Base-by-base conservation (phyloP, 2,888 invertebrate genomes). In the Craniophora ligustri region DNA sequence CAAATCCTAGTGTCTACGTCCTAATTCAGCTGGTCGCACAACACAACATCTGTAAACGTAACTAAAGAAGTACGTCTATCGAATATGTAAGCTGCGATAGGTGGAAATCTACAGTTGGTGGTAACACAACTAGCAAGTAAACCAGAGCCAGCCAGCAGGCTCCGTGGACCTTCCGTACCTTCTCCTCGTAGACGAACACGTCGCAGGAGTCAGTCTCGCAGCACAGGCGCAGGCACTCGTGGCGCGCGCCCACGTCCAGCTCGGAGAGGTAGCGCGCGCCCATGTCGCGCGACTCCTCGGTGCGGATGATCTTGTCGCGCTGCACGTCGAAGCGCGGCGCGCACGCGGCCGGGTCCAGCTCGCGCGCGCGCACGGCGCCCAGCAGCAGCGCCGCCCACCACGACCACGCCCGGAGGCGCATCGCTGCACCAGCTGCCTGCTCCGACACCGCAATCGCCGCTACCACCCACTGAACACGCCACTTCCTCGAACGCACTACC, bases 111-210 rank as follows among this genome's bases (percentile, higher is more conserved):
- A n/a, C n/a, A n/a, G n/a, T n/a, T n/a, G n/a, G n/a, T n/a, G n/a
- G n/a, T n/a, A n/a, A n/a, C n/a, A n/a, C n/a, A n/a, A n/a, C n/a
- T n/a, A n/a, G n/a, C n/a, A n/a, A n/a, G n/a, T n/a, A n/a, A n/a
- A n/a, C n/a, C n/a, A n/a, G n/a, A n/a, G n/a, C n/a, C n/a, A n/a
- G n/a, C n/a, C n/a, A n/a, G n/a, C n/a, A n/a, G n/a, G n/a, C n/a
- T n/a, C n/a, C n/a, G n/a, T n/a, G n/a, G n/a, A n/a, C n/a, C n/a
- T n/a, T n/a, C n/a, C n/a, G 11, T 56, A 97, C 97, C 95, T 98
- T 98, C 83, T 98, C 97, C 86, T 98, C 98, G 83, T 97, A 98
- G 70, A 98, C 97, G 86, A 98, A 98, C 16, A 98, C 98, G 88
- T 98, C 98, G 87, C 98, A 98, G 60, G 95, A 91, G 41, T 96